phyloP scores from a whole-genome alignment of 2,888 invertebrate species.

The Drosophila lutescens region DNA sequence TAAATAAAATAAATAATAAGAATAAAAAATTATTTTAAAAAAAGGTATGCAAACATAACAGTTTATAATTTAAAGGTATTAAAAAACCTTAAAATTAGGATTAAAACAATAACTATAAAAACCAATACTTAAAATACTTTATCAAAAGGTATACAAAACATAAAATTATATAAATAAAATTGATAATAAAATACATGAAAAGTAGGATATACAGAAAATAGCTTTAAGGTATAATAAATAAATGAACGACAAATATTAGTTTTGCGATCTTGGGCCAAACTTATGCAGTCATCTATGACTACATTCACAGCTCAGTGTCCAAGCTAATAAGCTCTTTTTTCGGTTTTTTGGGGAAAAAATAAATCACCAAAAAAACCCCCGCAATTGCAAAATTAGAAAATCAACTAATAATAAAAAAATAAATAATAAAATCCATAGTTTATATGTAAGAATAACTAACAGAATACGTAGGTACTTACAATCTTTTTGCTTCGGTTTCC shows the following conservation, averaged over 20 bases:
- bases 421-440: too few species aligned
- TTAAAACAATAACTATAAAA: too few species aligned
- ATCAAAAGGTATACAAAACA: too few species aligned
- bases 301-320: neutral
- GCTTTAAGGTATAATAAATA: neutral
- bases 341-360: neutral
- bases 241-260: neutral
- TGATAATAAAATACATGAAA: neutral
- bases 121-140: too few species aligned
- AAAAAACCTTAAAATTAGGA: too few species aligned
- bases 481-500: neutral
- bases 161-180: neutral
- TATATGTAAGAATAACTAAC: too few species aligned
- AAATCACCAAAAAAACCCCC: slow-evolving; percentile 8
- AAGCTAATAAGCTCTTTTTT: neutral
- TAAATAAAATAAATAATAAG: too few species aligned
- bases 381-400: neutral
- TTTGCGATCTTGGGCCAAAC: neutral
- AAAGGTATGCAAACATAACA: too few species aligned
- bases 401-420: neutral
- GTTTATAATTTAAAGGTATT: too few species aligned
- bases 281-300: neutral
- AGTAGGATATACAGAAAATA: neutral
- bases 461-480: too few species aligned
- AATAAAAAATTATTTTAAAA: too few species aligned